Conservation (phyloP, 2,888 invertebrate species). For the Leuctra nigra region DNA sequence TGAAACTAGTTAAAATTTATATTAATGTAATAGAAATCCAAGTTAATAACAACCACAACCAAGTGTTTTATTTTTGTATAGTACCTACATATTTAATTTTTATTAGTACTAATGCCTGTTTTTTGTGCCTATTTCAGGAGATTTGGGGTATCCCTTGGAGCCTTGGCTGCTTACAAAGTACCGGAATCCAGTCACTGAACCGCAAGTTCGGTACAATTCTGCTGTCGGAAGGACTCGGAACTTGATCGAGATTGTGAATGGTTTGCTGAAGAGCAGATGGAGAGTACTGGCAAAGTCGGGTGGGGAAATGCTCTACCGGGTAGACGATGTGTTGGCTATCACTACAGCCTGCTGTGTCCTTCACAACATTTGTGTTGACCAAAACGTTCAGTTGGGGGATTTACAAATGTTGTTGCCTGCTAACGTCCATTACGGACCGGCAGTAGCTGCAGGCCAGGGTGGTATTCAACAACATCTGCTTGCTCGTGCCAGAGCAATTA, state of each 20-base stretch:
- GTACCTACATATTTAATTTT: too few relatives aligned
- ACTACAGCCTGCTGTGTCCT: neutral
- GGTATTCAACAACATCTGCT: neutral
- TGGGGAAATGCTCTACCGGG: constrained; percentile 4
- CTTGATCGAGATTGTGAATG: neutral
- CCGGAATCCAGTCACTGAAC: neutral
- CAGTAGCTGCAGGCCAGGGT: neutral
- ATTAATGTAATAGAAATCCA: too few relatives aligned
- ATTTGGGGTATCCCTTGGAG: too few relatives aligned
- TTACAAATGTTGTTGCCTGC: too few relatives aligned
- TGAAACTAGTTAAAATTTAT: too few relatives aligned
- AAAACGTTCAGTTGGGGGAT: neutral
- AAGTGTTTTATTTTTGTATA: too few relatives aligned
- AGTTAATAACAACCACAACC: too few relatives aligned
- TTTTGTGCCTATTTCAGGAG: too few relatives aligned
- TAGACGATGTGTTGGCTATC: neutral
- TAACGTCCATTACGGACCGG: too few relatives aligned
- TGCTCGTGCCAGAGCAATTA: neutral
- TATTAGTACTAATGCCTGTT: too few relatives aligned
- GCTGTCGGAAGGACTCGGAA: neutral
- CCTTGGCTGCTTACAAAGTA: neutral
- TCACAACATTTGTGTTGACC: neutral
- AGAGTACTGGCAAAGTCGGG: constrained; percentile 2
- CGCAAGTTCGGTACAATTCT: neutral
- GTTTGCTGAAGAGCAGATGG: neutral